Base-by-base conservation (phyloP, 2,113 vertebrate species). In the Pipra filicauda region DNA sequence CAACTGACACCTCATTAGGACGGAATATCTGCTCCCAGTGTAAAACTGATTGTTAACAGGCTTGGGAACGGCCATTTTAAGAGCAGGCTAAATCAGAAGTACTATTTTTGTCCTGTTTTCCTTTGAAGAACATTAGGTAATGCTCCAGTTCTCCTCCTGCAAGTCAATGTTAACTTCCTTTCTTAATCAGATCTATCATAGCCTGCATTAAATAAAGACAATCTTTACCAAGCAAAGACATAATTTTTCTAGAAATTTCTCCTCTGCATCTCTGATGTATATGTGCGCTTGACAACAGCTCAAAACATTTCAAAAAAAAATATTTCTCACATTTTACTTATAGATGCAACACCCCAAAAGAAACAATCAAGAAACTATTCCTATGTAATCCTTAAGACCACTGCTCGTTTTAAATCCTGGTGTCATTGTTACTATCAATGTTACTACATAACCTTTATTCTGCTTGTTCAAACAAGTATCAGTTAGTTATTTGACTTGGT, bases 1-100 rank as follows among this genome's bases (percentile, higher is more conserved):
- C 23, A 85, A 39, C 14, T 62, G 58, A 69, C 41, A 49, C 20
- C 0, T 0, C 28, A 15, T 27, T 19, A 41, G 20, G 46, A 70
- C 20, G 51, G 80, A 80, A 41, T 31, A 81, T 16, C 48, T 67
- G 17, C 26, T 88, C 12, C 21, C 20, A 51, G 11, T 72, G 41
- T 48, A 59, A 90, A 78, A 58, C 22, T 49, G 21, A 71, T 57
- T 13, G 22, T 62, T 81, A 71, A 31, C 8, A 41, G 16, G 9
- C 64, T 85, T 67, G 31, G 17, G 20, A 15, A 75, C 1, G 8
- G 12, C 41, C 1, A 78, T 82, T 95, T 90, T 49, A 71, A 82
- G 79, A 31, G 48, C 24, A 49, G 15, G 18, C 52, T 79, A 64
- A 94, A 54, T 46, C n/a, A 71, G n/a, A 75, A 71, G 43, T 54